Conservation (phyloP, 2,888 invertebrate species). For the Aquatica leii region DNA sequence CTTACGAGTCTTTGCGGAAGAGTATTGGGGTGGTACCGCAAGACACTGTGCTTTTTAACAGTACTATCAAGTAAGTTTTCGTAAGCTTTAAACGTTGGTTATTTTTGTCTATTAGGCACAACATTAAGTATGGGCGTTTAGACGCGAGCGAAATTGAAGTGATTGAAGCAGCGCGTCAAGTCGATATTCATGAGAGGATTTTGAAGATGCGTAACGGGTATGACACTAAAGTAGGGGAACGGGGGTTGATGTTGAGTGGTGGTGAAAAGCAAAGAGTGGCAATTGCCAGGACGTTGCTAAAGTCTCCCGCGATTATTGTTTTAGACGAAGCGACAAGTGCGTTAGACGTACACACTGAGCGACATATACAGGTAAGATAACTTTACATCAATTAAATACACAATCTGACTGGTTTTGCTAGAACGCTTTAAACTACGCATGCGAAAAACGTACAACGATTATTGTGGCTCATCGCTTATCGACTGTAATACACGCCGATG, state of each 20-base stretch:
- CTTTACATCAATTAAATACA: not conserved
- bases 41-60: slow-evolving; percentile 95
- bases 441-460: slow-evolving; percentile 87
- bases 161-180: slow-evolving; percentile 87
- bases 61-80: slow-evolving; percentile 75
- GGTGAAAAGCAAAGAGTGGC: slow-evolving; percentile 98
- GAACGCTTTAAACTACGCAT: slow-evolving; percentile 78
- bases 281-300: slow-evolving; percentile 93
- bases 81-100: slow-evolving; percentile 30
- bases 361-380: slow-evolving; percentile 79
- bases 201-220: slow-evolving; percentile 88
- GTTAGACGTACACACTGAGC: slow-evolving; percentile 93
- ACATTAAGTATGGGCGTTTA: slow-evolving; percentile 91
- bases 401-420: slow-evolving; percentile 53
- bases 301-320: slow-evolving; percentile 88
- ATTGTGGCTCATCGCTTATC: slow-evolving; percentile 95
- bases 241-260: slow-evolving; percentile 93
- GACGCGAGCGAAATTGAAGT: slow-evolving; percentile 82
- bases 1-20: slow-evolving; percentile 82
- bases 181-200: slow-evolving; percentile 94
- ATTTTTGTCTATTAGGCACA: slow-evolving; percentile 69
- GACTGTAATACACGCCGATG: slow-evolving; percentile 93
- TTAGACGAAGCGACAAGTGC: slow-evolving; percentile 97
- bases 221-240: slow-evolving; percentile 90
- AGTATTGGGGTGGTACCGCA: slow-evolving; percentile 96